Evolutionary conservation across 2,888 invertebrate genomes (phyloP).

Genomic region (Papilio gigon): DNA sequence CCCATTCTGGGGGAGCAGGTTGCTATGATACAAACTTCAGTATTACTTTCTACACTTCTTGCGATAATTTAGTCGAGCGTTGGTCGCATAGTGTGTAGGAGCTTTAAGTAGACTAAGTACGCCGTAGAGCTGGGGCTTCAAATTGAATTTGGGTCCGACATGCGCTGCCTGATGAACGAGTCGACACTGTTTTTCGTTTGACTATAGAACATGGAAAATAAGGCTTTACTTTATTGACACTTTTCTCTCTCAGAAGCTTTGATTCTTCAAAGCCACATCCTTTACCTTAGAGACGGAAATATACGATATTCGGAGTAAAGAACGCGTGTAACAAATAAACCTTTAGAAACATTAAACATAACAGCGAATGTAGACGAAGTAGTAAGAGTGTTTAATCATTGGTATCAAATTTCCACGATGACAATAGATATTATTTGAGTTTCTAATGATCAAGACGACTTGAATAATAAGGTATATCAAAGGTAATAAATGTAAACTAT

Average conservation of each 20-base stretch:
- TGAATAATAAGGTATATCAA: no score
- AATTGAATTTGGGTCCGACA: constrained; percentile 48
- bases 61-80: background rate
- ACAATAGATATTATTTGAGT: no score
- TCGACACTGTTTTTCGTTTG: constrained; percentile 39
- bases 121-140: constrained; percentile 40
- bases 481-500: background rate
- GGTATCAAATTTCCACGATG: no score
- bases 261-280: constrained; percentile 18
- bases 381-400: no score
- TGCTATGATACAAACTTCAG: no score
- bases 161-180: constrained; percentile 38
- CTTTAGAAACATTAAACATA: no score
- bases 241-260: constrained; percentile 14
- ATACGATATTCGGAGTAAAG: constrained; percentile 3
- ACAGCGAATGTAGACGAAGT: no score
- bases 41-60: background rate
- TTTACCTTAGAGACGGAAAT: constrained; percentile 13
- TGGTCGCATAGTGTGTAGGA: background rate
- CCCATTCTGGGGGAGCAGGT: no score
- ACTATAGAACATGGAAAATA: constrained; percentile 36
- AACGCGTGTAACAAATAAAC: background rate
- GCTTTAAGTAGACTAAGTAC: constrained; percentile 32
- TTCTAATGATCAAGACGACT: no score
- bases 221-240: constrained; percentile 28